Base-by-base conservation (phyloP, 2,113 vertebrate species). In the Atlantisia rogersi region DNA sequence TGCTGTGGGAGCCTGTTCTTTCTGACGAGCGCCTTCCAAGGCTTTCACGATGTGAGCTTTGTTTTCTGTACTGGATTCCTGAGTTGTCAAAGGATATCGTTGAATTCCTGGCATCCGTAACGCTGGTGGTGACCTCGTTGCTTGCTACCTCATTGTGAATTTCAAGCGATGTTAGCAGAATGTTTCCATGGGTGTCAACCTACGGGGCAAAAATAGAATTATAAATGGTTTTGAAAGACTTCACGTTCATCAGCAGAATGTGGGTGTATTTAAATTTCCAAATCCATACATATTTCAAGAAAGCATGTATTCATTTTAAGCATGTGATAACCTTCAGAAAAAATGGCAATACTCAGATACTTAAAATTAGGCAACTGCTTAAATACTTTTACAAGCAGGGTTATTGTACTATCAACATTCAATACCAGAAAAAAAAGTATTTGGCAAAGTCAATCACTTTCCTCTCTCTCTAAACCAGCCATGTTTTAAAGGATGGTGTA, bases 101-200 rank as follows among this genome's bases (percentile, higher is more conserved):
- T 93, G 99, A 99, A 98, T 99, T 99, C 96, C 98, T 98, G 55
- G 97, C 96, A 74, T 99, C 99, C 0, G 98, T 98, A 52, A 99
- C 31, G 2, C 98, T 97, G 55, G 98, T 99, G 11, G 98, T 98
- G 68, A 99, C 95, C 97, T 99, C 99, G 2, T 99, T 99, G 56
- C 98, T 98, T 46, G 98, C 98, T 94, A 99, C 98, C 95, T 99
- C 99, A 1, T 99, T 99, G 98, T 99, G 99, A 95, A 99, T 99
- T 98, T 99, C 99, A 97, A 99, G 98, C 0, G 99, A 99, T 21
- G 99, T 99, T 82, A 99, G 97, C 82, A 99, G 97, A 95, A 99
- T 99, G 68, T 99, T 99, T 86, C 99, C 99, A 80, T 99, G 99
- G 82, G 99, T 98, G 90, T 99, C 99, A 97, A 99, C 99, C 99